Percentiles rank a stretch among this genome's conserved stretches.
phyloP scores from a whole-genome alignment of 2,888 invertebrate genomes.

The Chymomyza fuscimana region DNA sequence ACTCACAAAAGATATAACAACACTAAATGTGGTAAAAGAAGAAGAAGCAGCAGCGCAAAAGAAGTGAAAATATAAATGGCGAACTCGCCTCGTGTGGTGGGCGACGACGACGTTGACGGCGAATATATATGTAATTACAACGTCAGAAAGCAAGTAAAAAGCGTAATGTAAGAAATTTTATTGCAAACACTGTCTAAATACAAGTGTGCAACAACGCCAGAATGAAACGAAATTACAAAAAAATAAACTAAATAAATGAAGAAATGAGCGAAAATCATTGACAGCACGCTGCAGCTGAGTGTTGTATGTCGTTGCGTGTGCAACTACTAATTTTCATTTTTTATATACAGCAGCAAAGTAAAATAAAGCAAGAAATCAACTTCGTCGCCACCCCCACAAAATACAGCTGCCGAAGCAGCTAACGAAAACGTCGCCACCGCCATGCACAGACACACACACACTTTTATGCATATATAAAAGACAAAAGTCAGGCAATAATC shows the following conservation, averaged over 20 bases:
- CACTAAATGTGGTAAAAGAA: conserved; percentile 34
- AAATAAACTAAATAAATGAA: conserved; percentile 24
- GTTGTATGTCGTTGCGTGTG: not conserved
- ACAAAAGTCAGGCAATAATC: conserved; percentile 49
- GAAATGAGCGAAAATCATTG: conserved; percentile 39
- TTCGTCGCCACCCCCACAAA: conserved; percentile 38
- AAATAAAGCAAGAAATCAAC: conserved; percentile 30
- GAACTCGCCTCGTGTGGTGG: conserved; percentile 41
- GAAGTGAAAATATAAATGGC: conserved; percentile 60
- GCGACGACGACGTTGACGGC: conserved; percentile 15
- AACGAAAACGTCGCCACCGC: conserved; percentile 40
- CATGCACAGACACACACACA: conserved; percentile 10
- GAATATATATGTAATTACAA: conserved; percentile 46
- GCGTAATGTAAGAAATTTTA: conserved; percentile 44
- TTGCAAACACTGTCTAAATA: conserved; percentile 31
- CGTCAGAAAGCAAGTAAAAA: conserved; percentile 28
- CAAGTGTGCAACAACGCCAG: not conserved
- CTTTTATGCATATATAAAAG: conserved; percentile 16
- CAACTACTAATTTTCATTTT: conserved; percentile 40
- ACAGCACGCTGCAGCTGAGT: conserved; percentile 4
- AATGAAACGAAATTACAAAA: not conserved
- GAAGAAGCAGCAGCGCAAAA: conserved; percentile 40
- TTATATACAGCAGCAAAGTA: conserved; percentile 28
- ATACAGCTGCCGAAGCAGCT: conserved; percentile 39
- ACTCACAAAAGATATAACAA: conserved; percentile 36